Base-by-base conservation (phyloP, 2,113 vertebrate species). In the Dasyprocta punctata region DNA sequence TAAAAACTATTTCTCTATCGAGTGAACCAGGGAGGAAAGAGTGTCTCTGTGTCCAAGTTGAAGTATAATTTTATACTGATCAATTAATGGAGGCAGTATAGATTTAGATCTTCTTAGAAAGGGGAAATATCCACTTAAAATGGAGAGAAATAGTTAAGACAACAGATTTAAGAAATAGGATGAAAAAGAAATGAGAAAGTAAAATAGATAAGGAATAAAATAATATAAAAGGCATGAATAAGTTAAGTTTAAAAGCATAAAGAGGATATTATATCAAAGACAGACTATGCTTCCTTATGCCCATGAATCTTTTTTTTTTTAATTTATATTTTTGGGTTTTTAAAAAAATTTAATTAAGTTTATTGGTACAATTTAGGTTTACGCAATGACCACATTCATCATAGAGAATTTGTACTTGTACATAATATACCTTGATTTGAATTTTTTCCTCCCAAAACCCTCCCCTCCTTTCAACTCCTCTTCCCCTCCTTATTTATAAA, bases 201-300 rank as follows among this genome's bases (percentile, higher is more conserved):
- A 94, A 83, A 83, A 54, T 41, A 94, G 63, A 82, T n/a, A 81
- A 89, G 17, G 19, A 88, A 19, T 58, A 84, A 84, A 93, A 63
- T 81, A 87, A 84, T 82, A 65, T 65, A 88, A 71, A 92, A 89
- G 14, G 28, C n/a, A 92, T 90, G 41, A 94, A 83, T 8, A 95
- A 83, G 73, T 78, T 90, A 90, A 69, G 87, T 24, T 95, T 78
- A 41, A 87, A 95, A 65, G 65, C 13, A 56, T 24, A 92, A 92
- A 61, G 30, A 65, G 36, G 38, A 91, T 20, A 5, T 22, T 85
- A 78, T 65, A 80, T 19, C 47, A 95, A 71, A 96, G 54, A 83
- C 61, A 78, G 65, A 67, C 38, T 93, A 93, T 94, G 22, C 87
- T 89, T 86, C 87, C 83, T 91, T 67, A 81, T 38, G n/a, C 19